Conservation (phyloP, 2,113 vertebrate species). For the Aegypius monachus region DNA sequence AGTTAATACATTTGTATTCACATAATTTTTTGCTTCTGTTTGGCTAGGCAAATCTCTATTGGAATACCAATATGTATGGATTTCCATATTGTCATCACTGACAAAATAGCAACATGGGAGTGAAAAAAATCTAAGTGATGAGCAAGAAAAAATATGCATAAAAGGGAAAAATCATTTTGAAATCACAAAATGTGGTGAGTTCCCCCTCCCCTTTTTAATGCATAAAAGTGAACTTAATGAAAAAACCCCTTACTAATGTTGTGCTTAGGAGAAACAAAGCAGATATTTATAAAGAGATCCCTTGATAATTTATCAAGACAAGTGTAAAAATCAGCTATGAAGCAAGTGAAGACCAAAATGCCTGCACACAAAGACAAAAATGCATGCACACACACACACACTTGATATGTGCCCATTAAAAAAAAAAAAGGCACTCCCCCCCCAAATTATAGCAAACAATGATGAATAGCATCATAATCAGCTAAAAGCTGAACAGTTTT, state of each 20-base stretch:
- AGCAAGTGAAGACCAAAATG: neutral
- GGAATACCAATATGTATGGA: slow-evolving; percentile 29
- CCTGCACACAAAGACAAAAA: neutral
- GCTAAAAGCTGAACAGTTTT: neutral
- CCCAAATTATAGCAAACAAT: neutral
- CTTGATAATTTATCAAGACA: neutral
- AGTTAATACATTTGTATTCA: slow-evolving; percentile 40
- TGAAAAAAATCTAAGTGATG: neutral
- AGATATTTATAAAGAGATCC: neutral
- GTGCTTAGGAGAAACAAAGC: neutral
- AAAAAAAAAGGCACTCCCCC: neutral
- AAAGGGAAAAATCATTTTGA: neutral
- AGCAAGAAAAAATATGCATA: neutral
- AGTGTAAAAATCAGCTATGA: neutral
- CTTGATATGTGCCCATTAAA: neutral
- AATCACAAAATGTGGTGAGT: neutral
- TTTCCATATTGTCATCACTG: slow-evolving; percentile 44
- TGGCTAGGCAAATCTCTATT: neutral
- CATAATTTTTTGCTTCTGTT: slow-evolving; percentile 12
- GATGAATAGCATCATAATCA: neutral
- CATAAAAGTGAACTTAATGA: slow-evolving; percentile 35
- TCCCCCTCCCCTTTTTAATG: neutral
- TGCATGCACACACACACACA: accelerated
- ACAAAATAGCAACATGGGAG: neutral
- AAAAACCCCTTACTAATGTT: neutral